Evolutionary conservation across 1,140 invertebrate species (phyloP), one percentile per base, ranked within the genome.

Genomic region (Cheumatopsyche charites): DNA sequence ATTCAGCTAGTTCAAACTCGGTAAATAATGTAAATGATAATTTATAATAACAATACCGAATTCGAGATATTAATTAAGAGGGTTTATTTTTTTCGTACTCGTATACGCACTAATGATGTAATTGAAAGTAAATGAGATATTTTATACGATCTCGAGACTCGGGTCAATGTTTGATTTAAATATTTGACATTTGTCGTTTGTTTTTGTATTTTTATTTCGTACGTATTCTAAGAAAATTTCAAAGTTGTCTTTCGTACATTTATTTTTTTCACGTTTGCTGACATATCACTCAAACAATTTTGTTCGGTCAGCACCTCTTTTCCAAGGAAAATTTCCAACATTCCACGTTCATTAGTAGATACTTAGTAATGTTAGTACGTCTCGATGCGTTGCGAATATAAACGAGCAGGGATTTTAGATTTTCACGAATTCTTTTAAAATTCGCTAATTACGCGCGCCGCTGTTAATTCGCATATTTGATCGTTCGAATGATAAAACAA

Each of bases 281-380:
- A 52, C 47, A 52, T 52, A 13, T 13, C 47, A 52, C 47, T 52
- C 25, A 19, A 19, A 65, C 6, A 65, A 65, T 65, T 65, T 65
- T 21, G 62, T 29, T 17, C 41, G 62, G 62, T 65, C 41, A 43
- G 43, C 43, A 47, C 41, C n/a, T 67, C 36, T 67, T 67, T 67
- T 67, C 26, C 29, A 42, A 52, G 65, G 65, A 49, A 67, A 52
- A 49, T 67, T 67, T 67, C 26, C 65, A 23, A 67, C 65, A 67
- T 67, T 49, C 65, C 65, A 49, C 41, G 17, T 49, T 49, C 65
- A 67, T 67, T 52, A 52, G 65, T 67, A 19, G 21, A 23, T 67
- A 52, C 65, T 36, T 29, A 21, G 45, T 42, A 67, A 67, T 26
- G 45, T 67, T 65, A 65, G 62, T 65, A 65, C 62, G 41, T 65